phyloP scores from a whole-genome alignment of 1,140 invertebrate genomes.

The Drosophila pseudoananassae region DNA sequence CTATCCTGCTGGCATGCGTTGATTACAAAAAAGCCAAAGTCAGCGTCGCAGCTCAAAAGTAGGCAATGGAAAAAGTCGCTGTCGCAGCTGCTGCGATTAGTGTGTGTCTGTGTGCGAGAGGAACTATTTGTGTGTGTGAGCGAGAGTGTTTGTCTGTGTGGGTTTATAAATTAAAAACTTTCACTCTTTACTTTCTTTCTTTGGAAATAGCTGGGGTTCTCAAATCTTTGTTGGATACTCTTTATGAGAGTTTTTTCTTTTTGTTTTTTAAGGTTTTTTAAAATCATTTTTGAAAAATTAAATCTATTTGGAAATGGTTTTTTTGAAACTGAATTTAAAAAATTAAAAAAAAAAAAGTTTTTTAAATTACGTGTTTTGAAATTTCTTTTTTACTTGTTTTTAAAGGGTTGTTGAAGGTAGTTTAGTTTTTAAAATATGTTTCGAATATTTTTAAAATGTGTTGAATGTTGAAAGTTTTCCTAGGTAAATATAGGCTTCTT shows the following conservation, averaged over 20 bases:
- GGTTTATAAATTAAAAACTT: conserved; percentile 60
- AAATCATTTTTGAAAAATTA: not conserved
- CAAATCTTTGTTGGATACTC: conserved; percentile 9
- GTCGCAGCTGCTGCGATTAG: conserved; percentile 27
- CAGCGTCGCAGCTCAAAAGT: conserved; percentile 42
- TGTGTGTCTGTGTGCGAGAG: conserved; percentile 5
- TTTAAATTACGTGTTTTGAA: too few relatives aligned
- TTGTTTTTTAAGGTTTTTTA: not conserved
- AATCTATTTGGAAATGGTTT: not conserved
- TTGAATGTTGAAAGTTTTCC: too few relatives aligned
- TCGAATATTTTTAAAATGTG: too few relatives aligned
- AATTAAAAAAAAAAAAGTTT: too few relatives aligned
- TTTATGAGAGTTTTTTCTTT: not conserved
- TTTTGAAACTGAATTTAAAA: too few relatives aligned
- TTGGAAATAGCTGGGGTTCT: conserved; percentile 2
- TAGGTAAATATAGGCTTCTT: too few relatives aligned
- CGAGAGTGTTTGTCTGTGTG: not conserved
- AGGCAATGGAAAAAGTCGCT: conserved; percentile 61
- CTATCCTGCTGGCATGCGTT: conserved; percentile 48
- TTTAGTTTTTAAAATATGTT: too few relatives aligned
- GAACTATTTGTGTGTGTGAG: not conserved
- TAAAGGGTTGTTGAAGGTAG: too few relatives aligned
- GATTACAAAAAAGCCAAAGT: conserved; percentile 56
- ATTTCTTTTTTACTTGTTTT: too few relatives aligned
- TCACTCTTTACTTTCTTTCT: conserved; percentile 35